Conservation (phyloP, 2,113 vertebrate genomes). For the Zapus hudsonius region DNA sequence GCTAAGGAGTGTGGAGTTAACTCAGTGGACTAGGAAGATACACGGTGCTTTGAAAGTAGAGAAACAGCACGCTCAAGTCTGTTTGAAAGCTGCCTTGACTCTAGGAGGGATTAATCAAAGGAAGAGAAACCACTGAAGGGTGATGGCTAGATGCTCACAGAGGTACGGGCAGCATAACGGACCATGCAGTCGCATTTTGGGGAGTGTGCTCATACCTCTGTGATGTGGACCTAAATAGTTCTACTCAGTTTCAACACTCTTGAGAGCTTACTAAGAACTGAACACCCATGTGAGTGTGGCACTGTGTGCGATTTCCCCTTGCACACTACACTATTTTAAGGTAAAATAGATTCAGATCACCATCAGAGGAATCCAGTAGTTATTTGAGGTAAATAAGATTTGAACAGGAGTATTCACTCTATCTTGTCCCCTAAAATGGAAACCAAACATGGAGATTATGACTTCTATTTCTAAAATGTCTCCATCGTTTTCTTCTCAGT, state of each 20-base stretch:
- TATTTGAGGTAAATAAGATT: background rate
- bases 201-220: background rate
- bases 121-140: background rate
- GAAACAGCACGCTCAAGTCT: background rate
- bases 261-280: background rate
- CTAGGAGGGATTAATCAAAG: background rate
- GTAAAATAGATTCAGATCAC: background rate
- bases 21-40: background rate
- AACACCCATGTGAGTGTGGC: background rate
- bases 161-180: background rate
- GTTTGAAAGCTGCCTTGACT: background rate
- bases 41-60: background rate
- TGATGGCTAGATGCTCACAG: background rate
- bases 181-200: background rate
- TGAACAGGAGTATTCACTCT: background rate
- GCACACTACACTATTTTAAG: background rate
- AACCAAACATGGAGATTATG: background rate
- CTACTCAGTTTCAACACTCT: background rate
- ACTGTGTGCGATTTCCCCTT: background rate
- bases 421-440: background rate
- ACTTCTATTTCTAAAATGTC: background rate
- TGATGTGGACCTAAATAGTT: fast-evolving
- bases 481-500: background rate
- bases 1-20: background rate
- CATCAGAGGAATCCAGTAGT: background rate